These are phyloP conservation scores for Arrhopalites spinosus DNA, from an alignment of 2,888 invertebrate genomes.

Conservation along the genomic window DNA sequence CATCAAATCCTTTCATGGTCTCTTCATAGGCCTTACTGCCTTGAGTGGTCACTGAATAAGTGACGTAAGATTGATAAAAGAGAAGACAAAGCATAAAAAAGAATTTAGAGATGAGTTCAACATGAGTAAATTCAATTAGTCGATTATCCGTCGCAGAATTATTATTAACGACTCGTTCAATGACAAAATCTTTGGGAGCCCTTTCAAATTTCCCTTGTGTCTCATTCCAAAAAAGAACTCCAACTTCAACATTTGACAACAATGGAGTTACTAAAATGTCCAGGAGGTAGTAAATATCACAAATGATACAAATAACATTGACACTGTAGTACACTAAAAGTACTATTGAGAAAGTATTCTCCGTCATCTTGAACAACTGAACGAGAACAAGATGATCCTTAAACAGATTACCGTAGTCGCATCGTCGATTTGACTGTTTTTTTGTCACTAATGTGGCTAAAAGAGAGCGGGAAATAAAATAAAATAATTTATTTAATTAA, in stretches of 20 bases:
- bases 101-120: not conserved
- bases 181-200: not conserved
- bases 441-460: slow-evolving; percentile 14
- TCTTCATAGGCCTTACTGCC: slow-evolving; percentile 46
- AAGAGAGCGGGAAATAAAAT: not conserved
- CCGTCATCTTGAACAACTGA: slow-evolving; percentile 51
- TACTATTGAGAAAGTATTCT: slow-evolving; percentile 43
- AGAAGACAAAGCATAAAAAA: slow-evolving; percentile 36
- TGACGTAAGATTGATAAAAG: slow-evolving; percentile 43
- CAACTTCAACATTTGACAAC: not conserved
- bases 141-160: not conserved
- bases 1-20: slow-evolving; percentile 52
- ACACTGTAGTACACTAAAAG: slow-evolving; percentile 46
- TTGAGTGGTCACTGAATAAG: slow-evolving; percentile 44
- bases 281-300: slow-evolving; percentile 2
- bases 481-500: not conserved
- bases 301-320: slow-evolving; percentile 36
- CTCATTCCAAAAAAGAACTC: slow-evolving; percentile 1
- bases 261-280: not conserved
- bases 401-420: slow-evolving; percentile 40
- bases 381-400: slow-evolving; percentile 53
- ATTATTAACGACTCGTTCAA: not conserved
- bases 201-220: not conserved
- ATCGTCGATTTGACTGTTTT: slow-evolving; percentile 41
- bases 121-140: not conserved